Conservation (phyloP, 2,113 vertebrate genomes). For the Salvelinus alpinus region DNA sequence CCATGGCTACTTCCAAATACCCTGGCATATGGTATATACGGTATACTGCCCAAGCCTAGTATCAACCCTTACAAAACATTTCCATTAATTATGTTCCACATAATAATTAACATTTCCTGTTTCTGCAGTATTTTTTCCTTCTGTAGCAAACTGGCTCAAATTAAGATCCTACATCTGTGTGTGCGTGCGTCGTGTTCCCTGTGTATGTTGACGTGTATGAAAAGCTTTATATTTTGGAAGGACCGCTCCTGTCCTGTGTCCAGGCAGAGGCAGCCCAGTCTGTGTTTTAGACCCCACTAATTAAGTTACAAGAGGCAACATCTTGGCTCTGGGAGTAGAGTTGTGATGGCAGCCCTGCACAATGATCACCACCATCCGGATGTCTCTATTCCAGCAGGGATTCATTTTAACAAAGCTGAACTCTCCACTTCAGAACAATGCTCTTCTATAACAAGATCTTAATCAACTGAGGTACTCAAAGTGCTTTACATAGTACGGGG, state of each 20-base stretch:
- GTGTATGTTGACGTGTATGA: neutral
- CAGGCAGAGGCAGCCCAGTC: neutral
- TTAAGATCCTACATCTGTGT: constrained; percentile 16
- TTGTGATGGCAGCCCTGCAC: constrained; percentile 16
- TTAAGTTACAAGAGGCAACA: constrained; percentile 39
- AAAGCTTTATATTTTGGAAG: constrained; percentile 30
- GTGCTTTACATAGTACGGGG: no score
- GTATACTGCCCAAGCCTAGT: no score
- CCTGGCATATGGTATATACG: no score
- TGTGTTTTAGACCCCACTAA: constrained; percentile 39
- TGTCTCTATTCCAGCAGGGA: neutral
- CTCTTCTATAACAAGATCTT: neutral
- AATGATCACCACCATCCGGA: neutral
- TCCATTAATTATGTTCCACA: no score
- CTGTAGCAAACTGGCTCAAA: no score
- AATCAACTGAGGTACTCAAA: neutral
- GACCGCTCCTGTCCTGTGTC: constrained; percentile 20
- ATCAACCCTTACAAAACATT: no score
- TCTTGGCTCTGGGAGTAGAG: constrained; percentile 27
- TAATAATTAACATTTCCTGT: no score
- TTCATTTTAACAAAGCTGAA: neutral
- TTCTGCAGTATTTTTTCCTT: no score
- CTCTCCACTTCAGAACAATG: neutral
- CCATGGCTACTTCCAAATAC: no score
- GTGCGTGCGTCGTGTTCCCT: neutral